Base-by-base conservation (phyloP, 2,797 vertebrate species). In the Chiroxiphia lanceolata region DNA sequence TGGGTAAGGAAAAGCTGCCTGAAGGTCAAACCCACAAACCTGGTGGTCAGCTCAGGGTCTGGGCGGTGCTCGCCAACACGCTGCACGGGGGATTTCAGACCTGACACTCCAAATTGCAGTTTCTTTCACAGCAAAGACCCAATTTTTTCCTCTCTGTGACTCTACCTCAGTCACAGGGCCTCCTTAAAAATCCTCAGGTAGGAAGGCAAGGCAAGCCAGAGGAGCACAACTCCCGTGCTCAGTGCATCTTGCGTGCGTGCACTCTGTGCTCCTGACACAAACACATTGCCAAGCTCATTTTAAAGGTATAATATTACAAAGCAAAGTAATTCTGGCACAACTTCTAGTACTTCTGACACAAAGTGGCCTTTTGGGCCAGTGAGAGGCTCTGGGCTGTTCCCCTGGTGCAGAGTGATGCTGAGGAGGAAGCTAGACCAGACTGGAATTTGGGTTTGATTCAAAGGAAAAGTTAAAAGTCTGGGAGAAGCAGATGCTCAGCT, bases 401-500 rank as follows among this genome's bases (percentile, higher is more conserved):
- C 80, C 36, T 3, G 1, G 67, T 36, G 74, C 89, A 84, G 89
- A 91, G 38, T 72, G 93, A 95, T 94, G 93, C 83, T 45, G 85
- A 84, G 77, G 90, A 95, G 93, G 88, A 96, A 95, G 93, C 84
- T 63, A 47, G 42, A 68, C 57, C 1, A 74, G 88, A 64, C 60
- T 94, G 83, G 90, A 93, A 89, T 77, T 94, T 96, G 95, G 94
- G 94, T 80, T 83, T 2, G 59, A 90, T 93, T 96, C 95, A 96
- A 96, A 96, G 90, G 78, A 95, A 79, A 96, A 94, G 83, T 93
- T 96, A 29, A 93, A 96, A 80, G 74, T 91, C 76, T 72, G 6
- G 38, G 84, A 90, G 36, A 29, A 94, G 89, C 94, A 96, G 95
- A 94, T 96, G 92, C 93, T 92, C 95, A 95, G 93, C 94, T 96